Base-by-base conservation (phyloP, 1,140 invertebrate species). In the Potamilus streckersoni region DNA sequence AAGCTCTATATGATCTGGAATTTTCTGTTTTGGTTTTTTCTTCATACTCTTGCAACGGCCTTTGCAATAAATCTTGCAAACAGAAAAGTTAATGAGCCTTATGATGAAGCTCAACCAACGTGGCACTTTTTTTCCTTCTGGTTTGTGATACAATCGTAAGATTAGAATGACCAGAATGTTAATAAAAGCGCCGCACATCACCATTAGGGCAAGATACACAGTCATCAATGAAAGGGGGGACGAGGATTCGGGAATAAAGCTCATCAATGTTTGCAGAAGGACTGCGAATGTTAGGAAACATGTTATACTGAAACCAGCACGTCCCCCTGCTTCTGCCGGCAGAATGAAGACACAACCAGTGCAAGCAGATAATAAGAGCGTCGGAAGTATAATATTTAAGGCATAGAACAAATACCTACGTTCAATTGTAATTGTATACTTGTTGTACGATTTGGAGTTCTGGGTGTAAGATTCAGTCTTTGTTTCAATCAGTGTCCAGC, bases 221-320 rank as follows among this genome's bases (percentile, higher is more conserved):
- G 69, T 68, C 49, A 77, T 58, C 2, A 77, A 20, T 6, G 75
- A 77, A 69, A 77, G 68, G 12, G 75, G 75, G 4, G 68, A 23
- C 31, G 75, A 77, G 23, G 75, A 63, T 62, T 77, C 58, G 19
- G 75, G 75, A 15, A 77, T 17, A 67, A 58, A 77, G 6, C 59
- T 71, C 75, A 77, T 77, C 8, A 70, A 72, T n/a, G 75, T 77
- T 27, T 77, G 75, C 31, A 77, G 56, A 5, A 77, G 75, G 16
- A 77, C 69, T 12, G 72, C 63, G 64, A 77, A 77, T 13, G 75
- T 38, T 19, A 77, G 64, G 38, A 77, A 77, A 49, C 75, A 77
- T 6, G 75, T 77, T 13, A 77, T 77, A 38, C 58, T 70, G 59
- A 77, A 77, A 12, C 75, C 75, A 2, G 69, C 57, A 16, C 75